phyloP scores from a whole-genome alignment of 2,888 invertebrate species.

The Sipha maydis region DNA sequence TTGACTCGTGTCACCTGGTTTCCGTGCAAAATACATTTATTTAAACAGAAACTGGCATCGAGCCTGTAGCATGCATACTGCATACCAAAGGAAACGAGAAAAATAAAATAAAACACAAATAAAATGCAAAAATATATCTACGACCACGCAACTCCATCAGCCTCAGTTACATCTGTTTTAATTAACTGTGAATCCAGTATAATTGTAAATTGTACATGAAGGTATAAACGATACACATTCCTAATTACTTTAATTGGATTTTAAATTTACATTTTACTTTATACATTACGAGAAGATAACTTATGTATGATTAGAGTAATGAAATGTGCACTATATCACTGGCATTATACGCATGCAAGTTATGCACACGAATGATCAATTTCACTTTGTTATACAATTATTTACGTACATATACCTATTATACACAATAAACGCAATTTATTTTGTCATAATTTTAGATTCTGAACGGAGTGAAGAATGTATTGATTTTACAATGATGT shows the following conservation, averaged over 20 bases:
- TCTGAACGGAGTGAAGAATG: too few relatives aligned
- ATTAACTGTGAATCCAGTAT: conserved; percentile 51
- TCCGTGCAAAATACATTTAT: conserved; percentile 34
- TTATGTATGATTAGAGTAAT: conserved; percentile 38
- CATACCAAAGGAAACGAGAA: background rate
- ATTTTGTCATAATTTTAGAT: too few relatives aligned
- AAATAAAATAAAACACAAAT: conserved; percentile 17
- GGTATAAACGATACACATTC: conserved; percentile 34
- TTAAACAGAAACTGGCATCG: conserved; percentile 50
- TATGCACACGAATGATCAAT: background rate
- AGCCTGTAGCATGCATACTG: conserved; percentile 18
- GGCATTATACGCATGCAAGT: background rate
- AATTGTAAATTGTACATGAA: background rate
- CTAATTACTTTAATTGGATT: conserved; percentile 62
- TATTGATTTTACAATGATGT: too few relatives aligned
- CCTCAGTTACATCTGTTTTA: conserved; percentile 59
- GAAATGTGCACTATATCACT: background rate
- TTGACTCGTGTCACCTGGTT: conserved; percentile 32
- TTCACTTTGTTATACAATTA: background rate
- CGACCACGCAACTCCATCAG: conserved; percentile 51
- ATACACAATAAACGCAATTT: background rate
- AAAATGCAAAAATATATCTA: conserved; percentile 21
- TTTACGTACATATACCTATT: background rate
- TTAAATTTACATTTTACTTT: conserved; percentile 44
- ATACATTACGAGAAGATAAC: conserved; percentile 23